These are phyloP conservation scores for Thereva unica DNA, from an alignment of 2,888 invertebrate genomes.

Conservation along the genomic window DNA sequence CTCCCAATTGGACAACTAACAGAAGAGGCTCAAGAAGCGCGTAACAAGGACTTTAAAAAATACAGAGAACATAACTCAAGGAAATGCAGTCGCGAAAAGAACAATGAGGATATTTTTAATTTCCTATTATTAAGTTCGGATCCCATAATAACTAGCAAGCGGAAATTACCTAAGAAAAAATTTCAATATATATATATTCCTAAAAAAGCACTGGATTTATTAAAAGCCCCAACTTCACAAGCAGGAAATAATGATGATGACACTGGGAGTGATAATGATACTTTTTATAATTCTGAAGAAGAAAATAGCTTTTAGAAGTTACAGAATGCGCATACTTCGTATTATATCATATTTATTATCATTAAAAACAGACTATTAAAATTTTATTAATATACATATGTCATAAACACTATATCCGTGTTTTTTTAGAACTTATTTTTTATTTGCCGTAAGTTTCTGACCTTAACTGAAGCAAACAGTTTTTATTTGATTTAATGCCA, in stretches of 20 bases:
- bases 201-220: constrained; percentile 1
- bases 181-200: background rate
- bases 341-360: no score
- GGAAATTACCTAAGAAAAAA: constrained; percentile 14
- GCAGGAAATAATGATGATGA: background rate
- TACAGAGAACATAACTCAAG: constrained; percentile 28
- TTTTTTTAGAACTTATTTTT: background rate
- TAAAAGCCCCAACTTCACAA: background rate
- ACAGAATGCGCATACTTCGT: no score
- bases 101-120: constrained; percentile 1
- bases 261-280: background rate
- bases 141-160: background rate
- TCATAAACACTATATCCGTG: background rate
- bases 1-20: constrained; percentile 31
- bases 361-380: background rate
- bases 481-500: background rate
- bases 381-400: background rate
- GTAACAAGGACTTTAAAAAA: constrained; percentile 28
- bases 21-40: constrained; percentile 33
- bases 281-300: background rate
- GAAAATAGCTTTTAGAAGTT: background rate
- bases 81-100: constrained; percentile 14
- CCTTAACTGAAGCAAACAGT: background rate
- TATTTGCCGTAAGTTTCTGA: background rate
- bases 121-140: constrained; percentile 4